Evolutionary conservation across 2,888 invertebrate species (phyloP).

Genomic region (Netelia inedita): DNA sequence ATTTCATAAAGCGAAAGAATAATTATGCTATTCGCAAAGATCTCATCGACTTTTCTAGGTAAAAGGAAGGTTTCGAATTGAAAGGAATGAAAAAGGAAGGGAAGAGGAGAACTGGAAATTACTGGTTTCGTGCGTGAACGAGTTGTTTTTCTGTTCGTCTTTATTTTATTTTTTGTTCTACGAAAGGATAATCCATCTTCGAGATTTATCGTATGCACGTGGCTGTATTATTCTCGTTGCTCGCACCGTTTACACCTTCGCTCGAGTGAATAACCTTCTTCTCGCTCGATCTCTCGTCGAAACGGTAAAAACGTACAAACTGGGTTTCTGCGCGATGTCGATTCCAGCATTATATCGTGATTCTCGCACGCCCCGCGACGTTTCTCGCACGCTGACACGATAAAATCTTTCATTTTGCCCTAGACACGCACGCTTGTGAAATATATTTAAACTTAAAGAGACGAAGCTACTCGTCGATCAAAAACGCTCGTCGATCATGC

Average conservation of each 20-base stretch:
- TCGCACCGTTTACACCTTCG: constrained; percentile 55
- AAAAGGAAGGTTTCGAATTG: neutral
- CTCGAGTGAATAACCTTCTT: constrained; percentile 65
- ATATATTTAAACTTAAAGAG: too few species aligned
- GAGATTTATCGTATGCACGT: constrained; percentile 22
- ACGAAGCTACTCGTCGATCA: too few species aligned
- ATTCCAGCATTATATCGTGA: constrained; percentile 40
- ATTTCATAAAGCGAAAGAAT: constrained; percentile 23
- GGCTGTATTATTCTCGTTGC: constrained; percentile 43
- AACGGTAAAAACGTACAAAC: constrained; percentile 63
- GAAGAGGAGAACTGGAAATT: neutral
- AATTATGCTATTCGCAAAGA: neutral
- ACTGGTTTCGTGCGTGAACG: neutral
- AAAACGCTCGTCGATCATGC: too few species aligned
- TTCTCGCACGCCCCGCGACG: constrained; percentile 4
- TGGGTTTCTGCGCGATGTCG: constrained; percentile 34
- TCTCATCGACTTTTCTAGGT: neutral
- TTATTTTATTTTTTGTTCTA: constrained; percentile 8
- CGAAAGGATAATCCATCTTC: constrained; percentile 30
- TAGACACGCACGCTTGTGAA: too few species aligned
- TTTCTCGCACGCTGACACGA: constrained; percentile 22
- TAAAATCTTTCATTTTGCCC: neutral
- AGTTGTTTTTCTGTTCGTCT: constrained; percentile 1
- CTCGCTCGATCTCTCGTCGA: constrained; percentile 56
- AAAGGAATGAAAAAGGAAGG: neutral